These are phyloP conservation scores for Sylvicola cinctus DNA, from an alignment of 2,888 invertebrate species.

Conservation along the genomic window DNA sequence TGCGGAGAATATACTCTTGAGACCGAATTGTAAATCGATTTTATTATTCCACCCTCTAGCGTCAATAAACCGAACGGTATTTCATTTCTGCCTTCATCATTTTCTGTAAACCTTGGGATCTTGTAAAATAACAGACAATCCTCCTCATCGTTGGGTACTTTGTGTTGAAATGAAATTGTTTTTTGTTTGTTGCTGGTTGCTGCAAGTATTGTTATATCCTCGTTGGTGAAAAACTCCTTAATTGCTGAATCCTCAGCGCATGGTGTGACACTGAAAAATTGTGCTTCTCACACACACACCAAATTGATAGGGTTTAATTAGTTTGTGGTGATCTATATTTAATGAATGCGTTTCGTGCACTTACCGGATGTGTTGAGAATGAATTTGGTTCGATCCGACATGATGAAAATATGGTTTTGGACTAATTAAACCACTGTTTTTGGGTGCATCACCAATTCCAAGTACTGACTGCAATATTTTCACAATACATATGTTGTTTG, in stretches of 20 bases:
- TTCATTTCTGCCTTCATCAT: too few species aligned
- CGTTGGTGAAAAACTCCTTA: conserved; percentile 27
- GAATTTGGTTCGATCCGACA: conserved; percentile 19
- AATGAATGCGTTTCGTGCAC: too few species aligned
- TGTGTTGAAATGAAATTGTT: conserved; percentile 23
- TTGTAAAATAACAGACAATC: conserved; percentile 26
- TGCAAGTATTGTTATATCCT: conserved; percentile 25
- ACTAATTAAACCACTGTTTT: too few species aligned
- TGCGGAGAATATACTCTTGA: conserved; percentile 25
- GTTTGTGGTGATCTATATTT: too few species aligned
- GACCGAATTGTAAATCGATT: conserved; percentile 28
- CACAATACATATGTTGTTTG: too few species aligned
- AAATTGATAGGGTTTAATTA: not conserved
- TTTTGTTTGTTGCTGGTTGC: conserved; percentile 25
- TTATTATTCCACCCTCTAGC: conserved; percentile 26
- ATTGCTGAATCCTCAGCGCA: conserved; percentile 17
- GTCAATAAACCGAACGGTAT: conserved; percentile 12
- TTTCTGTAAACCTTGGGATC: conserved; percentile 20
- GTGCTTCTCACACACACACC: too few species aligned
- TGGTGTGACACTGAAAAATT: too few species aligned
- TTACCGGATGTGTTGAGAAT: conserved; percentile 25
- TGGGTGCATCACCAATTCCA: too few species aligned
- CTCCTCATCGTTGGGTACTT: conserved; percentile 21
- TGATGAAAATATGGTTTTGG: conserved; percentile 1
- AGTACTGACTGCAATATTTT: too few species aligned